Base-by-base conservation (phyloP, 2,888 invertebrate genomes). In the Habroteleia sp. region DNA sequence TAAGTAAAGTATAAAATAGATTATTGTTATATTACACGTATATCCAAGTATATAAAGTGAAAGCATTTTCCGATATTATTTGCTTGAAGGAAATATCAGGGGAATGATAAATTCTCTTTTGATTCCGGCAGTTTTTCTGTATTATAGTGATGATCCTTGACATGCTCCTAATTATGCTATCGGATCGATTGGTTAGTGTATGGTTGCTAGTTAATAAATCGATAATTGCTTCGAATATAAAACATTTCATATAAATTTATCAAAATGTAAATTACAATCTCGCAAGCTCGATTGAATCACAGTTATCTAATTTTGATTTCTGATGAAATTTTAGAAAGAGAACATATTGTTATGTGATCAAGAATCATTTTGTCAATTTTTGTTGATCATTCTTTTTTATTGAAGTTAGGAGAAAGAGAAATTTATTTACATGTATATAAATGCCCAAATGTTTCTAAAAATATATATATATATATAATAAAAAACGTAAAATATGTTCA, bases 211-310 rank as follows among this genome's bases (percentile, higher is more conserved):
- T 3, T 33, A 13, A 33, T 5, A 11, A 13, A 13, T 33, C 13
- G 13, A 13, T 33, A 13, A 33, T 33, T 13, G 6, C 13, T 6
- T 6, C 6, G 6, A 13, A 25, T 37, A 16, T 6, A 31, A 25
- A 16, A 31, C 1, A 6, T 42, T 41, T 4, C 14, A 25, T 63
- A 50, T 63, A 33, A 42, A 63, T 63, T 16, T 50, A 52, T 52
- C 20, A 52, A 63, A 63, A 50, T 7, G 54, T 46, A 37, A 11
- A 42, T 52, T 41, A 44, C 42, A 23, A 25, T 16, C 3, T 37
- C 11, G 14, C 58, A 58, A 31, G 62, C 65, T 65, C 44, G 37
- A 29, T 46, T 17, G 20, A 65, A 54, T 65, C 65, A 65, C 52
- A 65, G 52, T 65, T 29, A 42, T 35, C 2, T 33, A 42, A 41